Percentiles rank a stretch among this genome's conserved stretches.
These are phyloP conservation scores for Laupala kohalensis DNA, from an alignment of 1,140 invertebrate species.

Conservation along the genomic window DNA sequence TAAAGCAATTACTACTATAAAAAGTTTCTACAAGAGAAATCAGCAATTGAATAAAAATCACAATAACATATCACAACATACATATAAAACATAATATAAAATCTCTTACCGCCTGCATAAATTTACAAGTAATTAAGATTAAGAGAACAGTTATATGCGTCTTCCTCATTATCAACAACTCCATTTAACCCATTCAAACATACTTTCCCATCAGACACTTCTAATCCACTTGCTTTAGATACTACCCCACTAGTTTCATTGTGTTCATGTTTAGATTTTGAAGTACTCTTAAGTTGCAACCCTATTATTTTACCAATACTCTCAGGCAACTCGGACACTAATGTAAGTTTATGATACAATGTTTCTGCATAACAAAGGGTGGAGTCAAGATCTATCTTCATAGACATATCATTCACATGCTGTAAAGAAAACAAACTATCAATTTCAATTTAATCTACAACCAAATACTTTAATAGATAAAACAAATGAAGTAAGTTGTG, in stretches of 20 bases:
- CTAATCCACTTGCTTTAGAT: neutral
- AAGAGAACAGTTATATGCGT: neutral
- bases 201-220: neutral
- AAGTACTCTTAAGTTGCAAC: slow-evolving; percentile 28
- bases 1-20: too few relatives aligned
- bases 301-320: slow-evolving; percentile 53
- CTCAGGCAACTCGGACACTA: slow-evolving; percentile 47
- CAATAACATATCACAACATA: too few relatives aligned
- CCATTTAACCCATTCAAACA: neutral
- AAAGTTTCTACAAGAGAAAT: too few relatives aligned
- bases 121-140: neutral
- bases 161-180: neutral
- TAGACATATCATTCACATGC: slow-evolving; percentile 87
- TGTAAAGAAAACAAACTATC: slow-evolving; percentile 34
- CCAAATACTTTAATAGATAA: too few relatives aligned
- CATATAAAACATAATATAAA: too few relatives aligned
- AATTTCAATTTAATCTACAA: slow-evolving; percentile 11
- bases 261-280: neutral
- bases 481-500: too few relatives aligned
- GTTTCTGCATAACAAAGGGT: slow-evolving; percentile 75
- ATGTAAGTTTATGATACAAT: slow-evolving; percentile 71
- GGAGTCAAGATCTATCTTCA: slow-evolving; percentile 64
- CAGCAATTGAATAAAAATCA: too few relatives aligned
- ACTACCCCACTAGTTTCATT: neutral
- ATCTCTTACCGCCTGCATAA: too few relatives aligned